phyloP scores from a whole-genome alignment of 2,113 vertebrate species.

The Cynocephalus volans region DNA sequence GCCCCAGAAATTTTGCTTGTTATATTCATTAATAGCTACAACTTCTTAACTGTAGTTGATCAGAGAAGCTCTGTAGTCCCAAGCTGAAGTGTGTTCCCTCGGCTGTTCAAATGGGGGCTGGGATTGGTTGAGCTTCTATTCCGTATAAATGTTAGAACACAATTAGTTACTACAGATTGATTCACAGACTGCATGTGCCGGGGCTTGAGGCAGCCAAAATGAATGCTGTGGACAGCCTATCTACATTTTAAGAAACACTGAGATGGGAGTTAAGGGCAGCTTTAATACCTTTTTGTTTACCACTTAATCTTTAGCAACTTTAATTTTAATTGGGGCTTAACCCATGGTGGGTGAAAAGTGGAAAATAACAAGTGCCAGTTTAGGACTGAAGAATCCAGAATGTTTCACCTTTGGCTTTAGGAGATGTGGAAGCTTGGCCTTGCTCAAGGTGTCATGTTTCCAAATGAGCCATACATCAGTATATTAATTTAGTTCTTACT shows the following conservation, averaged over 20 bases:
- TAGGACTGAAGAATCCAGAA: not conserved
- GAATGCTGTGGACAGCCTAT: not conserved
- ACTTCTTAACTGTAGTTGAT: slow-evolving; percentile 38
- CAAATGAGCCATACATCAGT: slow-evolving; percentile 79
- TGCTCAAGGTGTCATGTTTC: slow-evolving; percentile 72
- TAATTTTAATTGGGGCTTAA: slow-evolving; percentile 52
- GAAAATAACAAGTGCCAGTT: slow-evolving; percentile 11
- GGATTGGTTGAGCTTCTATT: not conserved
- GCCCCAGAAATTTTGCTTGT: slow-evolving; percentile 41
- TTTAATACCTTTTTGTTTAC: slow-evolving; percentile 31
- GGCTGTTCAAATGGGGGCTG: not conserved
- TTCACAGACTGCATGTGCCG: not conserved
- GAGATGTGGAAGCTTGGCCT: slow-evolving; percentile 36
- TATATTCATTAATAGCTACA: not conserved
- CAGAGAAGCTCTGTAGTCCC: slow-evolving; percentile 21
- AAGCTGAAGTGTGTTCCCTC: not conserved
- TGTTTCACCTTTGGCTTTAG: slow-evolving; percentile 53
- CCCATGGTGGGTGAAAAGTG: not conserved
- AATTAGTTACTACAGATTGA: not conserved
- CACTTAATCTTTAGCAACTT: slow-evolving; percentile 50
- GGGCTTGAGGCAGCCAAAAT: not conserved
- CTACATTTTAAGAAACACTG: slow-evolving; percentile 8
- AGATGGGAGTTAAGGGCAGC: not conserved
- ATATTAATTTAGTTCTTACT: slow-evolving; percentile 78
- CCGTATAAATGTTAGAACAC: not conserved